Base-by-base conservation (phyloP, 2,888 invertebrate genomes). In the Lasioglossum malachurum region DNA sequence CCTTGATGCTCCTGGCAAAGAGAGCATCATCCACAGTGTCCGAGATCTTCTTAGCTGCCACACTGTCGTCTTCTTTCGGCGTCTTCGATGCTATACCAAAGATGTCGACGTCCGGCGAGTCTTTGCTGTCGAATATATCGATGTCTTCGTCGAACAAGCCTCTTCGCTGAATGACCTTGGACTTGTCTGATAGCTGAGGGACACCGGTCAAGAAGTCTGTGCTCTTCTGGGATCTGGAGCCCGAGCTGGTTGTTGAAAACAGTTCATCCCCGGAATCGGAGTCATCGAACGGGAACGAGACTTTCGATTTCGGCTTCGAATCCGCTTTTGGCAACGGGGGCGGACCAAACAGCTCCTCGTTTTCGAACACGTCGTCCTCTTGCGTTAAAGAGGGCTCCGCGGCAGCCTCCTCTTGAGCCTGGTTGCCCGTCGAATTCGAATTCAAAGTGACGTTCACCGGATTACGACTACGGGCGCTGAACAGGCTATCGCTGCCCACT, bases 241-340 rank as follows among this genome's bases (percentile, higher is more conserved):
- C 93, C 7, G 94, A 94, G 73, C 93, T 94, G n/a, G 93, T 90
- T 81, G 92, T 92, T 27, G 93, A 93, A 87, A 95, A 95, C 53
- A 95, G 89, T 73, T 95, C 95, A 84, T 94, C 94, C 23, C 93
- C 94, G 41, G 95, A 94, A 75, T 95, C 95, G 19, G 94, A 94
- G 72, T 95, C 94, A 80, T 94, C 95, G 88, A 95, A 95, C 60
- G 94, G 86, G 38, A 94, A 94, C 14, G 88, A 84, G 44, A 93
- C 89, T 84, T 94, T 94, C 35, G 93, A 92, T 80, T 94, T 95
- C 31, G 88, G 84, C 75, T 92, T 92, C 69, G 90, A 86, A 75
- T 88, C 88, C n/a, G 85, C 74, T 64, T 94, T 95, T n/a, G 94
- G 89, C n/a, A 95, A 89, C n/a, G 95, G 94, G 27, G 95, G 95